phyloP scores from a whole-genome alignment of 2,888 invertebrate genomes.

The Polymixis lichenea region DNA sequence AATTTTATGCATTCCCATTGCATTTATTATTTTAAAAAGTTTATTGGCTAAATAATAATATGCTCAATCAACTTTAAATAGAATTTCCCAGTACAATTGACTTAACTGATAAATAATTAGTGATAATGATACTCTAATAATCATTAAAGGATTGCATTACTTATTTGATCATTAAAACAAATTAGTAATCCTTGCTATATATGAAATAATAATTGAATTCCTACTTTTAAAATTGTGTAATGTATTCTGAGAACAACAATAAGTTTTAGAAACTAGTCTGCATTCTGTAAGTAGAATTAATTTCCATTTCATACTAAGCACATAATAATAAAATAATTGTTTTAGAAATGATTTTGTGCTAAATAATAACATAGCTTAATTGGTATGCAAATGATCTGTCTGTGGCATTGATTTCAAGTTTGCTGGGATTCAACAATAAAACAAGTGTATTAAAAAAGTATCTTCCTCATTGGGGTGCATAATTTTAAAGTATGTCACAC shows the following conservation, averaged over 20 bases:
- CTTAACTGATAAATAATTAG: constrained; percentile 35
- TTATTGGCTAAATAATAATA: not conserved
- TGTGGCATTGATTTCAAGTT: constrained; percentile 25
- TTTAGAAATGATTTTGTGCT: not conserved
- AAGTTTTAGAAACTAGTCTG: not conserved
- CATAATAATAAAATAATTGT: not conserved
- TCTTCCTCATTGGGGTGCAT: not conserved
- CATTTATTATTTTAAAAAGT: constrained; percentile 3
- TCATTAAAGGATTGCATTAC: constrained; percentile 34
- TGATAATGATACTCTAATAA: constrained; percentile 29
- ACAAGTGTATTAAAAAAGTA: constrained; percentile 6
- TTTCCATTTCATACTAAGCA: not conserved
- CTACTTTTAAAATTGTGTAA: not conserved
- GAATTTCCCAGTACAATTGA: constrained; percentile 10
- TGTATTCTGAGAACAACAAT: not conserved
- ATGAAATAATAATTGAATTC: constrained; percentile 3
- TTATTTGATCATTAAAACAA: constrained; percentile 20
- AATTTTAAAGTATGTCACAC: constrained; percentile 9
- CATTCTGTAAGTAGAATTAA: constrained; percentile 1
- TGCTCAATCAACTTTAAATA: constrained; percentile 10
- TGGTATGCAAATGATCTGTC: constrained; percentile 6
- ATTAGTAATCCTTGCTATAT: constrained; percentile 5
- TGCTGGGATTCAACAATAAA: constrained; percentile 1
- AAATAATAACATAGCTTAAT: constrained; percentile 3
- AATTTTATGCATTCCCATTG: constrained; percentile 9